Percentiles rank a stretch among this genome's conserved stretches.
These are phyloP conservation scores for Hiodon alosoides DNA, from an alignment of 2,113 vertebrate species.

Conservation along the genomic window DNA sequence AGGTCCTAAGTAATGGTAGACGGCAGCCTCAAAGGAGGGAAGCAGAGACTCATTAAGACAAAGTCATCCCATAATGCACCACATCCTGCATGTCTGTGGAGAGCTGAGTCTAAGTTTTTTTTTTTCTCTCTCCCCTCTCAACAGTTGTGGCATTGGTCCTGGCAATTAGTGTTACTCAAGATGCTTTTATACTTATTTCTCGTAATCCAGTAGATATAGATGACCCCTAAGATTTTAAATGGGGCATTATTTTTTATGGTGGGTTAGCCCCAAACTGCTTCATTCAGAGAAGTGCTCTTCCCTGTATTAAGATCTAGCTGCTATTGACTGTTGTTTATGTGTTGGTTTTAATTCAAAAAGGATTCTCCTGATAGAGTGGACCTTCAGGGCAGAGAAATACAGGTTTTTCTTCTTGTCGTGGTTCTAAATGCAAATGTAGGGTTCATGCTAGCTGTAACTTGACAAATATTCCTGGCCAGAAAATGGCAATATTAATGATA, in stretches of 20 bases:
- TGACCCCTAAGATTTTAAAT: slow-evolving; percentile 19
- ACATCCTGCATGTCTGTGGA: slow-evolving; percentile 10
- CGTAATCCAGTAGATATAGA: slow-evolving; percentile 16
- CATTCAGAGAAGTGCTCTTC: not conserved
- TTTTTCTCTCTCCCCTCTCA: slow-evolving; percentile 8
- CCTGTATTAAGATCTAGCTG: not conserved
- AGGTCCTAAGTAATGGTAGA: slow-evolving; percentile 6
- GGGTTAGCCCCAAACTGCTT: slow-evolving; percentile 1
- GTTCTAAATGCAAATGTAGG: too few species aligned
- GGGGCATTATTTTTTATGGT: slow-evolving; percentile 15
- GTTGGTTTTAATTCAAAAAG: not conserved
- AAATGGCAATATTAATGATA: too few species aligned
- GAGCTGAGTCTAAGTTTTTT: slow-evolving; percentile 5
- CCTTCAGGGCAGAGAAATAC: too few species aligned
- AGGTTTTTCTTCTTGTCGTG: too few species aligned
- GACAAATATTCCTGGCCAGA: too few species aligned
- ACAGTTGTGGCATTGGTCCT: slow-evolving; percentile 18
- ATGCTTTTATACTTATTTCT: slow-evolving; percentile 13
- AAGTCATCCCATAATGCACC: slow-evolving; percentile 19
- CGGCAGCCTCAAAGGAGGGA: slow-evolving; percentile 13
- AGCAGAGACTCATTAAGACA: slow-evolving; percentile 19
- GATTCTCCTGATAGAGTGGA: not conserved
- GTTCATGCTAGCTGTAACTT: too few species aligned
- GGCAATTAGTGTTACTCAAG: slow-evolving; percentile 23
- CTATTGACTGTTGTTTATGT: not conserved